Percentiles rank a stretch among this genome's conserved stretches.
phyloP scores from a whole-genome alignment of 2,797 vertebrate genomes.

The Todus mexicanus region DNA sequence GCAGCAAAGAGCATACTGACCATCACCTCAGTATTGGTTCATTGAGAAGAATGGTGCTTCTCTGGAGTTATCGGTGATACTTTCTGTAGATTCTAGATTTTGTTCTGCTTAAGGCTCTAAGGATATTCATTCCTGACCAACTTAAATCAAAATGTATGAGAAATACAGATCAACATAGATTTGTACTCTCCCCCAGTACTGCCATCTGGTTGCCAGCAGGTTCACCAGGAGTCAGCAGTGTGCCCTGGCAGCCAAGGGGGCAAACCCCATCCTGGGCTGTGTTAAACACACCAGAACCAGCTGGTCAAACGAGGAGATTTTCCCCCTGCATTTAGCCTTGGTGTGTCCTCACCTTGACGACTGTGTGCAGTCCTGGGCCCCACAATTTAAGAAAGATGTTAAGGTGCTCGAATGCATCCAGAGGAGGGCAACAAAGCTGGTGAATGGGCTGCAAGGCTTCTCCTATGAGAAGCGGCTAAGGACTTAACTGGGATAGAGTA shows the following conservation, averaged over 20 bases:
- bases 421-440: not conserved
- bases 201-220: not conserved
- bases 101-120: not conserved
- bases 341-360: not conserved
- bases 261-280: not conserved
- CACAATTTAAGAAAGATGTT: not conserved
- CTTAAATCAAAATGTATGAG: not conserved
- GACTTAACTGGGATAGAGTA: not conserved
- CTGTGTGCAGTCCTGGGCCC: not conserved
- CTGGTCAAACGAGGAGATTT: not conserved
- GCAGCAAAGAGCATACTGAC: not conserved
- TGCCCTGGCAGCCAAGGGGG: not conserved
- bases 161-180: not conserved
- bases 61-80: not conserved
- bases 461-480: not conserved
- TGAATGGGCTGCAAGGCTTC: not conserved
- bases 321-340: not conserved
- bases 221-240: not conserved
- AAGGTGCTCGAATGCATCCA: accelerated
- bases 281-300: not conserved
- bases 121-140: not conserved
- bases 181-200: not conserved
- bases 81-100: not conserved
- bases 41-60: not conserved
- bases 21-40: not conserved